These are phyloP conservation scores for Hippopotamus amphibius DNA, from an alignment of 2,113 vertebrate species.

Conservation along the genomic window DNA sequence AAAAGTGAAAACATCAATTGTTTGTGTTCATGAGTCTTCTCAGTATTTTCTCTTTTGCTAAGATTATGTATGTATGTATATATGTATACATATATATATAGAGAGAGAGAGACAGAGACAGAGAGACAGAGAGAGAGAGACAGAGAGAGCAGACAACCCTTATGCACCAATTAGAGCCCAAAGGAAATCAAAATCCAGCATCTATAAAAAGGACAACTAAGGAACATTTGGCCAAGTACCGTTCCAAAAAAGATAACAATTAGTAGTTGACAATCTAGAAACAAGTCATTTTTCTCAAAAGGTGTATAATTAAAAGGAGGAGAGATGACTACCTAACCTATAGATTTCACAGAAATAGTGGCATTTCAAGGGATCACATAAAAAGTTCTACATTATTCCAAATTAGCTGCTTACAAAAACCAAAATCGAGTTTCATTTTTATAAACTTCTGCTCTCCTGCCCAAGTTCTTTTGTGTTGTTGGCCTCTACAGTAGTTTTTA, in stretches of 20 bases:
- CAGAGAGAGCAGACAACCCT: not conserved
- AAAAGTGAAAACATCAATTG: not conserved
- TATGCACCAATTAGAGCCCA: not conserved
- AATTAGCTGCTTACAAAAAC: not conserved
- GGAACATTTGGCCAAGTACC: not conserved
- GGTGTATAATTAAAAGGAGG: not conserved
- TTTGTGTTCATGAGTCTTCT: not conserved
- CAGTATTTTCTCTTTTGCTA: not conserved
- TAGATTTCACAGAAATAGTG: not conserved
- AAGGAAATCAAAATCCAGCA: not conserved
- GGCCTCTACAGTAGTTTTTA: not conserved
- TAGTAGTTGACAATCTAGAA: not conserved
- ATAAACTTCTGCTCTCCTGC: not conserved
- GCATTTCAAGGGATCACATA: not conserved
- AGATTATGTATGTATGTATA: not conserved
- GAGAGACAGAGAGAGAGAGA: rapidly evolving
- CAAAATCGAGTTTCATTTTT: constrained; percentile 17
- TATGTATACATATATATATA: not conserved
- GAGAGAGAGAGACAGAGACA: no score
- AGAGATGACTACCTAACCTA: not conserved
- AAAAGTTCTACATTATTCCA: not conserved
- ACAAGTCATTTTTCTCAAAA: not conserved
- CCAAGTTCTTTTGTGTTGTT: not conserved
- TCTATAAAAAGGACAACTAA: not conserved
- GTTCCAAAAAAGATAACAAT: not conserved